A percentile compares a stretch with the other conserved stretches of the same genome.
Evolutionary conservation across 1,140 invertebrate species (phyloP).

Genomic region (Zaprionus camerounensis): DNA sequence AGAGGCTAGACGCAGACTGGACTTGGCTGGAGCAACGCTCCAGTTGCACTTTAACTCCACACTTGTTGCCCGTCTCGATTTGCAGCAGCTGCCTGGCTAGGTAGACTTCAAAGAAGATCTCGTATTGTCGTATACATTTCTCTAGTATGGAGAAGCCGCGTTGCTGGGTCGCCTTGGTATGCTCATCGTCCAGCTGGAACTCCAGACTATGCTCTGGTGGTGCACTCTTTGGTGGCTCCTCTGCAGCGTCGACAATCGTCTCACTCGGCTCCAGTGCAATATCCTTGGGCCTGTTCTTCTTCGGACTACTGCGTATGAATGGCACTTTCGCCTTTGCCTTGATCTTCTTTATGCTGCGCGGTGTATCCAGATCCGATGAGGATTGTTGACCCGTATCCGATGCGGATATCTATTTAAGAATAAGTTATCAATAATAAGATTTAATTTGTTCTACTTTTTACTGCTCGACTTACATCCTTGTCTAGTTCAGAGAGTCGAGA

Average conservation of each 20-base stretch:
- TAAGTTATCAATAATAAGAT: neutral
- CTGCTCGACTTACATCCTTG: conserved; percentile 80
- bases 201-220: conserved; percentile 58
- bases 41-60: conserved; percentile 66
- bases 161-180: conserved; percentile 57
- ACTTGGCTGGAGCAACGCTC: conserved; percentile 54
- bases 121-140: conserved; percentile 89
- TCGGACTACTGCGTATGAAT: conserved; percentile 72
- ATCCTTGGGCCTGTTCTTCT: conserved; percentile 72
- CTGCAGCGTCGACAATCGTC: conserved; percentile 31
- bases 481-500: conserved; percentile 85
- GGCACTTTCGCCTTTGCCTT: conserved; percentile 75
- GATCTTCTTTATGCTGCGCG: conserved; percentile 78
- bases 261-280: conserved; percentile 51
- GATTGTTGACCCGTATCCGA: conserved; percentile 79
- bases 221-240: conserved; percentile 68
- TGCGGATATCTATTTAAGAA: conserved; percentile 60
- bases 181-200: conserved; percentile 67
- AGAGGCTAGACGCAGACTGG: conserved; percentile 49
- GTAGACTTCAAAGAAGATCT: conserved; percentile 86
- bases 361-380: conserved; percentile 79
- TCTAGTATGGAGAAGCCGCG: conserved; percentile 85
- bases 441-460: neutral
- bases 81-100: conserved; percentile 70
- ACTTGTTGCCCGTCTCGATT: conserved; percentile 58